These are phyloP conservation scores for Coptotermes formosanus DNA, from an alignment of 1,140 invertebrate species.

Conservation along the genomic window DNA sequence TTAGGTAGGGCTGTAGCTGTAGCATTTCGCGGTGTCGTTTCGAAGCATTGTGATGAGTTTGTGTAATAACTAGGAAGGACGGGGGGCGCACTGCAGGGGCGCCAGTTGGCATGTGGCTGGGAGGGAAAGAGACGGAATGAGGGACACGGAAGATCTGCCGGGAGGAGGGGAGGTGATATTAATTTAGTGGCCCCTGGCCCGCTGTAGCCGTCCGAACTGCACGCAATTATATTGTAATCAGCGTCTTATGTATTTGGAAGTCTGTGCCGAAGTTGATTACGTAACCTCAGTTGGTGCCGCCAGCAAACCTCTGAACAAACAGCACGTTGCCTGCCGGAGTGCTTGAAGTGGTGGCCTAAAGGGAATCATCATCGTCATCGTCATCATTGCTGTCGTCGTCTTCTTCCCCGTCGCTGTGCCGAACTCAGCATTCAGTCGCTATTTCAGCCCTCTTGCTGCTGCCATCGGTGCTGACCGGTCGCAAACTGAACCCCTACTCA, in stretches of 20 bases:
- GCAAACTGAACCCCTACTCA: too few species aligned
- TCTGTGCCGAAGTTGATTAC: background rate
- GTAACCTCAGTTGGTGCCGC: background rate
- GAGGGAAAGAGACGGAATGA: background rate
- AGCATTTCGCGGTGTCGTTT: background rate
- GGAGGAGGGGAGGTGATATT: background rate
- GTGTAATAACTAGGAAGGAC: background rate
- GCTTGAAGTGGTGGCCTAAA: too few species aligned
- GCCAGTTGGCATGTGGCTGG: background rate
- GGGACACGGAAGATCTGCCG: background rate
- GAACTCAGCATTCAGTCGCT: too few species aligned
- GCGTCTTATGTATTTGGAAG: background rate
- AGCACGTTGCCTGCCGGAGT: too few species aligned
- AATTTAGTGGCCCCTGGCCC: background rate
- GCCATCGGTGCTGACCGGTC: too few species aligned
- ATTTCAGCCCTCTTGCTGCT: too few species aligned
- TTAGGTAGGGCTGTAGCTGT: background rate
- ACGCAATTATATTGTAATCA: background rate
- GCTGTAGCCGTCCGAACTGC: background rate
- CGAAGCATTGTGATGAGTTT: background rate
- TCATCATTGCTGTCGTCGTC: too few species aligned
- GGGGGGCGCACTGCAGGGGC: background rate
- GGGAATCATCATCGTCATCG: too few species aligned
- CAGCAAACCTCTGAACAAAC: too few species aligned
- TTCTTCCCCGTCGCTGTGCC: too few species aligned